Percentiles rank a stretch among this genome's conserved stretches.
phyloP scores from a whole-genome alignment of 2,797 vertebrate genomes.

The Nasua narica region DNA sequence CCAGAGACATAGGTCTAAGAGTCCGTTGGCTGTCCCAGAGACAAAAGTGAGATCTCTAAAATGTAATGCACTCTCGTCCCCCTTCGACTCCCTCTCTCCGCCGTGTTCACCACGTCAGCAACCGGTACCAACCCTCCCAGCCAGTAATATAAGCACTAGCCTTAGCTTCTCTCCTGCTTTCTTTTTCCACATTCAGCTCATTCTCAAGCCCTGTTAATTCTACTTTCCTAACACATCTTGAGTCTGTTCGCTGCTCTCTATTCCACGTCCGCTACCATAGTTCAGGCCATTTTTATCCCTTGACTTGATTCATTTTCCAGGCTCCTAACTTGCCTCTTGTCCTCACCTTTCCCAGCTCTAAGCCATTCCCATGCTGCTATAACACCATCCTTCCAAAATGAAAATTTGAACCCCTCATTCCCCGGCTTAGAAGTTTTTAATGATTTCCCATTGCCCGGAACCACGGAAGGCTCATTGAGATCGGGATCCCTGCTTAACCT shows the following conservation, averaged over 20 bases:
- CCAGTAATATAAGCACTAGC: neutral
- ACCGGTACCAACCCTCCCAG: neutral
- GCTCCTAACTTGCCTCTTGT: neutral
- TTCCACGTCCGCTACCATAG: neutral
- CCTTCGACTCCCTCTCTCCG: neutral
- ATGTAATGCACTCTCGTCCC: neutral
- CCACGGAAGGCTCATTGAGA: neutral
- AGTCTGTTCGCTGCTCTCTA: neutral
- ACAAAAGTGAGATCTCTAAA: neutral
- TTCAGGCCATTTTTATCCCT: neutral
- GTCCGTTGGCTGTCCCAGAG: neutral
- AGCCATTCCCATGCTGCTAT: neutral
- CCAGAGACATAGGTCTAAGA: neutral
- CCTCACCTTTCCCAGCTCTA: neutral
- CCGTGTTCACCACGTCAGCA: neutral
- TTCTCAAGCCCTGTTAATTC: neutral
- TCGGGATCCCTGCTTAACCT: neutral
- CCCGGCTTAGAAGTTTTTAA: neutral
- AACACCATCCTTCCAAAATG: neutral
- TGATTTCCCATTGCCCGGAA: neutral
- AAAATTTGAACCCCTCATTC: neutral
- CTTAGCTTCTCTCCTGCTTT: neutral
- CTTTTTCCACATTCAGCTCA: neutral
- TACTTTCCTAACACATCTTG: neutral
- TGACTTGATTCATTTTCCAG: neutral